Evolutionary conservation across 1,140 invertebrate genomes (phyloP).

Genomic region (Gonioctena quinquepunctata): DNA sequence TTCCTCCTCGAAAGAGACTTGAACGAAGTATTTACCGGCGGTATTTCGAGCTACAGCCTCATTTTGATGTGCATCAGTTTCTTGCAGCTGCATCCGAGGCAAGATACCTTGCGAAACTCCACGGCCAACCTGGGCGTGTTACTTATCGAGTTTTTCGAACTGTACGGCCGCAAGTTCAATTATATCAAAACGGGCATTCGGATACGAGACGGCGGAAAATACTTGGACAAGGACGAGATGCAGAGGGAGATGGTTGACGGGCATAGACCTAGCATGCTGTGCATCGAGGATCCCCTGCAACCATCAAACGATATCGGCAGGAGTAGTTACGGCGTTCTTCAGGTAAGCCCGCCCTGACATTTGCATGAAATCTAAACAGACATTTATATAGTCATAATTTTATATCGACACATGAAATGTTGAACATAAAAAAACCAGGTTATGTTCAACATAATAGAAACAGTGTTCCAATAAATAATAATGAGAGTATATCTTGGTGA

Average conservation of each 20-base stretch:
- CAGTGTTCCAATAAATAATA: too few relatives aligned
- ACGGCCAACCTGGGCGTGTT: constrained; percentile 88
- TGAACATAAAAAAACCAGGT: too few relatives aligned
- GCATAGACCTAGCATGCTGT: constrained; percentile 88
- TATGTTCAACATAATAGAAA: too few relatives aligned
- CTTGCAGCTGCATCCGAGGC: constrained; percentile 69
- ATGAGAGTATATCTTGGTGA: too few relatives aligned
- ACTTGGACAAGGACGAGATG: constrained; percentile 93
- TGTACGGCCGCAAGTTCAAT: constrained; percentile 96
- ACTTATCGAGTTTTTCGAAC: constrained; percentile 96
- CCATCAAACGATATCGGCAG: constrained; percentile 95
- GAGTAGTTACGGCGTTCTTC: constrained; percentile 86
- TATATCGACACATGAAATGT: too few relatives aligned
- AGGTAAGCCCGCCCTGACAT: too few relatives aligned
- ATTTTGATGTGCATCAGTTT: constrained; percentile 91
- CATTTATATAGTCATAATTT: too few relatives aligned
- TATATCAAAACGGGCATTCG: constrained; percentile 94
- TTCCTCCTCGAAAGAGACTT: constrained; percentile 95
- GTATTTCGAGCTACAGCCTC: constrained; percentile 97
- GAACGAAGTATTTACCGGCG: constrained; percentile 98
- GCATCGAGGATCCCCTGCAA: constrained; percentile 97
- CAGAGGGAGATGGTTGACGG: constrained; percentile 92
- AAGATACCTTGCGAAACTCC: constrained; percentile 62
- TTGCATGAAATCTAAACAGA: too few relatives aligned
- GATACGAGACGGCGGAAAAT: constrained; percentile 91